Evolutionary conservation across 2,888 invertebrate genomes (phyloP), one percentile per base, ranked within the genome.

Genomic region (Polydesmus complanatus): DNA sequence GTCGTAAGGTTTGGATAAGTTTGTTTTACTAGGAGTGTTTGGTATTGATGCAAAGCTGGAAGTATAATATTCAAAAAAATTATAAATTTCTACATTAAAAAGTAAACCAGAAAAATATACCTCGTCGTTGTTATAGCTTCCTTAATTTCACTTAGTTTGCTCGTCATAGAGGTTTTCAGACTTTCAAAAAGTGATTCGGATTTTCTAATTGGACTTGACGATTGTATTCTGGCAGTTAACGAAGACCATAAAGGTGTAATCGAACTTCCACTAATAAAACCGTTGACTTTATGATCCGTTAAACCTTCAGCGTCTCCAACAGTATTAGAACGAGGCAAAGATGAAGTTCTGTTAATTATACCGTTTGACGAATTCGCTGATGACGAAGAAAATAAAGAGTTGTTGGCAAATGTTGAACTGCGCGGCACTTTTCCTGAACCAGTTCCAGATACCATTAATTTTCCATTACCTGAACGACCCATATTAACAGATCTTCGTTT

Each of bases 91-190:
- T 26, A 11, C 18, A 49, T 54, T 5, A 64, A 74, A 73, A 27
- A 56, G 22, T 18, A 25, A 56, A 56, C 18, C n/a, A 27, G 18
- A 27, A 56, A 3, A 14, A 27, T 11, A 19, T 54, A 63, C 63
- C 58, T 55, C 21, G 54, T 50, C 2, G 62, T 27, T 8, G 63
- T 62, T 25, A 91, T 88, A 25, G 87, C 88, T 72, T 90, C 91
- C 72, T 91, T 91, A 73, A 92, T 86, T 73, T 91, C 92, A 71
- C 90, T 92, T 68, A 91, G 83, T 70, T 91, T 91, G 70, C 89
- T 90, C 23, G 83, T 89, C 72, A 92, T 82, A 50, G 86, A 85
- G 69, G 88, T 88, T 71, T 87, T 90, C 51, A 91, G 77, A 50
- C 89, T 88, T 64, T 89, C 89, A 75, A 89, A 86, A 56, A 91